phyloP scores from a whole-genome alignment of 2,113 vertebrate genomes.

The Pluvianellus socialis region DNA sequence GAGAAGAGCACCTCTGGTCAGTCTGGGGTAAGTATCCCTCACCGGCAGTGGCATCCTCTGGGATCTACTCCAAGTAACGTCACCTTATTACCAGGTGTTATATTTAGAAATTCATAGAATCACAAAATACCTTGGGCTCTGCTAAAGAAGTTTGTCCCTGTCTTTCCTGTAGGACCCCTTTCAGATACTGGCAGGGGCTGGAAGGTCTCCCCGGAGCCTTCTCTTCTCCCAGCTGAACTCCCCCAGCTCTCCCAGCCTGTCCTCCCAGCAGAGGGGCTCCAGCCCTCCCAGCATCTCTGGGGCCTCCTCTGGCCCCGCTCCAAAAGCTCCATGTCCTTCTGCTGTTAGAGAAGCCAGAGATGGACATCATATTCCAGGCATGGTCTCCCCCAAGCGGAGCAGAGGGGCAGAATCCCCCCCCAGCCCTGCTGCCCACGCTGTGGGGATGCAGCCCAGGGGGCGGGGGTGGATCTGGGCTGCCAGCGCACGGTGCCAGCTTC shows the following conservation, averaged over 20 bases:
- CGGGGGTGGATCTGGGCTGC: neutral
- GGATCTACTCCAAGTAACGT: neutral
- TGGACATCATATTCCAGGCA: neutral
- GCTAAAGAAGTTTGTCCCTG: neutral
- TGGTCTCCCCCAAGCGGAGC: neutral
- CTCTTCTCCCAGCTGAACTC: neutral
- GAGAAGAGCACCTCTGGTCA: neutral
- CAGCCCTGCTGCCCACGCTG: neutral
- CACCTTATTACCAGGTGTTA: too few relatives aligned
- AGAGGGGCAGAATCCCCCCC: neutral
- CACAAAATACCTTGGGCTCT: neutral
- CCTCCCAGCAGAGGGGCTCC: neutral
- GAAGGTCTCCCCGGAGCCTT: neutral
- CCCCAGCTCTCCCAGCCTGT: neutral
- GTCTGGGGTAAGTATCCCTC: neutral
- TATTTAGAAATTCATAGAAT: neutral
- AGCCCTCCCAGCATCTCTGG: neutral
- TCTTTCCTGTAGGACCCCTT: neutral
- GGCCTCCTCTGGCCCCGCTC: neutral
- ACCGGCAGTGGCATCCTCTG: rapidly evolving
- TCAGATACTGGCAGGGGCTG: neutral
- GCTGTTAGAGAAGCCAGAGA: neutral
- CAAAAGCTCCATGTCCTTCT: neutral
- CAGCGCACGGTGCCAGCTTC: too few relatives aligned
- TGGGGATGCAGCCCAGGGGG: neutral